phyloP scores from a whole-genome alignment of 1,140 invertebrate genomes.

The Drosophila albomicans region DNA sequence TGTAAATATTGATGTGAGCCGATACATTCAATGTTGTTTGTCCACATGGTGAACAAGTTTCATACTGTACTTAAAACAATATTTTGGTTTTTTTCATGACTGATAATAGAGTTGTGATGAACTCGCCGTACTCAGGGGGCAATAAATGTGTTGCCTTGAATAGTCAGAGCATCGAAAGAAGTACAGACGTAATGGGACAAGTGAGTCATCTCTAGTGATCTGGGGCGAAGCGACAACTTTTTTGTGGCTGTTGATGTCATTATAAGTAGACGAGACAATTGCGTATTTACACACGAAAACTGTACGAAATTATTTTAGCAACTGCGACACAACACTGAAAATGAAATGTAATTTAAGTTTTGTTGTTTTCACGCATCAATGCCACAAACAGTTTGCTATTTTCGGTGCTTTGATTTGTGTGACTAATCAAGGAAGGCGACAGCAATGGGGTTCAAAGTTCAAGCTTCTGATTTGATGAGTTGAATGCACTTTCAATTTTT shows the following conservation, averaged over 20 bases:
- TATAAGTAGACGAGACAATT: slow-evolving; percentile 38
- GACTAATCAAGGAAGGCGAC: slow-evolving; percentile 23
- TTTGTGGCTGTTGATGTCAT: slow-evolving; percentile 24
- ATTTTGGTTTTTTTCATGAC: slow-evolving; percentile 25
- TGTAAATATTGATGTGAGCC: slow-evolving; percentile 7
- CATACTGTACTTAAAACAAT: slow-evolving; percentile 16
- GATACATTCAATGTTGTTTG: background rate
- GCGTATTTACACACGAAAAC: slow-evolving; percentile 33
- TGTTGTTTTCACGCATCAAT: slow-evolving; percentile 69
- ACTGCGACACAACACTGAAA: slow-evolving; percentile 42
- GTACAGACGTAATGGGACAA: slow-evolving; percentile 17
- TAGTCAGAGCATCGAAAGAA: slow-evolving; percentile 28
- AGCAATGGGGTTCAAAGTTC: background rate
- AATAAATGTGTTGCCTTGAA: slow-evolving; percentile 33
- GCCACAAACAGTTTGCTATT: slow-evolving; percentile 57
- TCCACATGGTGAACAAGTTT: slow-evolving; percentile 7
- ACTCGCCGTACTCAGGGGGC: background rate
- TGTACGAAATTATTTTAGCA: slow-evolving; percentile 19
- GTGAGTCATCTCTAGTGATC: slow-evolving; percentile 29
- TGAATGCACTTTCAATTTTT: slow-evolving; percentile 73
- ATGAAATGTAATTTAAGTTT: slow-evolving; percentile 70
- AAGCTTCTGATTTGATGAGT: slow-evolving; percentile 29
- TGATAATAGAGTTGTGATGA: slow-evolving; percentile 14
- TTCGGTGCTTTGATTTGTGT: slow-evolving; percentile 55
- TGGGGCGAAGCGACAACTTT: slow-evolving; percentile 17